Percentiles rank a stretch among this genome's conserved stretches.
Conservation (phyloP, 1,140 invertebrate species). For the Heliconius nattereri region DNA sequence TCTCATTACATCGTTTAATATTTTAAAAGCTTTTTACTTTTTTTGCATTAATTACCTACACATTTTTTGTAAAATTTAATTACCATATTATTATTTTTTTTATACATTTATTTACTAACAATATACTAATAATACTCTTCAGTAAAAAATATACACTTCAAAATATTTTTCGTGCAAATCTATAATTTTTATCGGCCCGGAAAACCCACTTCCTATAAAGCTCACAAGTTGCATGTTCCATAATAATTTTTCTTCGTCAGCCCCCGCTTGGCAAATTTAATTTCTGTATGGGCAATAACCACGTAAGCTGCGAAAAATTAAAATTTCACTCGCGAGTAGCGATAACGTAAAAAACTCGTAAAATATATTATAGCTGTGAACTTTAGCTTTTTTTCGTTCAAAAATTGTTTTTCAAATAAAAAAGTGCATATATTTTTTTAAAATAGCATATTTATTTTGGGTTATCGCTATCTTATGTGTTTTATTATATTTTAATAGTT, state of each 20-base stretch:
- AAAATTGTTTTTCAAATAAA: not conserved
- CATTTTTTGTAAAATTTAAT: no score
- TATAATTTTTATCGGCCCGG: conserved; percentile 30
- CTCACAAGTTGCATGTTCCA: conserved; percentile 36
- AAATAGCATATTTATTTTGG: not conserved
- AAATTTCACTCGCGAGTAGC: conserved; percentile 27
- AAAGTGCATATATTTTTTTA: not conserved
- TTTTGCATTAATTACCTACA: no score
- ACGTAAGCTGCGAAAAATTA: conserved; percentile 35
- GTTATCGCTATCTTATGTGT: conserved; percentile 3
- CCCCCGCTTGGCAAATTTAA: conserved; percentile 37
- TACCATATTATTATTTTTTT: no score
- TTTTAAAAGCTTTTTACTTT: no score
- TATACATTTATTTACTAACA: no score
- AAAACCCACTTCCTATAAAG: conserved; percentile 32
- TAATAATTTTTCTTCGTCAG: conserved; percentile 44
- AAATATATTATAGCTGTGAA: not conserved
- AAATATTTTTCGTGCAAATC: not conserved
- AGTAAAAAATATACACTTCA: not conserved
- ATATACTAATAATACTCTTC: no score
- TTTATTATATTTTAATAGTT: conserved; percentile 8
- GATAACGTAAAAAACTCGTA: not conserved
- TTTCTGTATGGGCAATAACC: conserved; percentile 36
- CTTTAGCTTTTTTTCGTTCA: not conserved
- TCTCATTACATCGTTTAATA: no score